Evolutionary conservation across 2,888 invertebrate genomes (phyloP), one percentile per base, ranked within the genome.

Genomic region (Caenorhabditis parvicauda): DNA sequence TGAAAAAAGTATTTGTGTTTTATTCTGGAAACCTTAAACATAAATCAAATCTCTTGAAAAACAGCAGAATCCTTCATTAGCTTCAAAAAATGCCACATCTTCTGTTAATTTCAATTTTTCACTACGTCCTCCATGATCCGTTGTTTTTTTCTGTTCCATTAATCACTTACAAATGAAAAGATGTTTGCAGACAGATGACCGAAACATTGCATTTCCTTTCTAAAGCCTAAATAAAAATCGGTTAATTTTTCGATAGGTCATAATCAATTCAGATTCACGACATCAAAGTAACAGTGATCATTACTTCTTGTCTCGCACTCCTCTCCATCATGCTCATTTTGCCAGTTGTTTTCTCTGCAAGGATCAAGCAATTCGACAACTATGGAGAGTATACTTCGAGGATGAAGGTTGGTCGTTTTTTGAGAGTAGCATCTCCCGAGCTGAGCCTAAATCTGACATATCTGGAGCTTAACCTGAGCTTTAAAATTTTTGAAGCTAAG

Each of bases 201-300:
- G n/a, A n/a, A n/a, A n/a, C n/a, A n/a, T n/a, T n/a, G n/a, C n/a
- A n/a, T n/a, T n/a, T n/a, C n/a, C n/a, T n/a, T n/a, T n/a, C n/a
- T n/a, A n/a, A n/a, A n/a, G n/a, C n/a, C n/a, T n/a, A n/a, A n/a
- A n/a, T n/a, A n/a, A n/a, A n/a, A n/a, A n/a, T n/a, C n/a, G n/a
- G n/a, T 41, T 24, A 39, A 2, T 19, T 38, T 41, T 9, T 37
- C 14, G n/a, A n/a, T 46, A 44, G 48, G n/a, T n/a, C n/a, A n/a
- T n/a, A n/a, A n/a, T n/a, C n/a, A n/a, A n/a, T n/a, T 43, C 49
- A 70, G 63, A 65, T 72, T n/a, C 72, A 72, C 35, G 64, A 63
- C 21, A 67, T 72, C 58, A 56, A 66, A 17, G 66, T 68, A 28
- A 72, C 72, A 1, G 58, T 67, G 21, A 54, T 59, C 25, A 72